Percentiles rank a stretch among this genome's conserved stretches.
phyloP scores from a whole-genome alignment of 2,113 vertebrate genomes.

The Aspidoscelis tigris region DNA sequence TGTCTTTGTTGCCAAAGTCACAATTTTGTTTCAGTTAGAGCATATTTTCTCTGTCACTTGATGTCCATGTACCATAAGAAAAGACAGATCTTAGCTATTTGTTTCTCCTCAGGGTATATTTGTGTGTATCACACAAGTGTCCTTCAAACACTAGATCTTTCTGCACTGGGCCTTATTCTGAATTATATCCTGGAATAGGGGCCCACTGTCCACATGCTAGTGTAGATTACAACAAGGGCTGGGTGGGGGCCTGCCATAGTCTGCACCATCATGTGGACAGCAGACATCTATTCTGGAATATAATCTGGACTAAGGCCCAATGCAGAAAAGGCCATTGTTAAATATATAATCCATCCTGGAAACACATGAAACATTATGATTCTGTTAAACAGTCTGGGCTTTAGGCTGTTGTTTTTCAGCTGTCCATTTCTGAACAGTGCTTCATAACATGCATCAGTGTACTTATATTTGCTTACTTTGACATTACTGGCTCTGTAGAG shows the following conservation, averaged over 20 bases:
- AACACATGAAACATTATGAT: background rate
- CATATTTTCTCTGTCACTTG: background rate
- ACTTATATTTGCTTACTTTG: background rate
- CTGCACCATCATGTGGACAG: no score
- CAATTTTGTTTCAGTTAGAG: background rate
- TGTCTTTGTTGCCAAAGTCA: background rate
- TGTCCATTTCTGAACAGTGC: background rate
- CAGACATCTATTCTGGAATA: no score
- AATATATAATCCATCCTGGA: background rate
- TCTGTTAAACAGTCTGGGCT: background rate
- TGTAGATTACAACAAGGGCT: no score
- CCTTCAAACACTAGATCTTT: background rate
- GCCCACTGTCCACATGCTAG: no score
- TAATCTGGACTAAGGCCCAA: no score
- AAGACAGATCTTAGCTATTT: background rate
- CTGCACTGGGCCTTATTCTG: no score
- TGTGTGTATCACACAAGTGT: background rate
- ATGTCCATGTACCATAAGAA: background rate
- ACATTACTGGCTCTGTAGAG: no score
- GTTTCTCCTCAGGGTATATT: background rate
- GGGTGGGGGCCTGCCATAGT: no score
- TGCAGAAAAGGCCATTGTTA: no score
- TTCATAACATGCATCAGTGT: background rate
- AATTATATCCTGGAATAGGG: no score
- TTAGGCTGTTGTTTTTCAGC: background rate